Evolutionary conservation across 2,888 invertebrate genomes (phyloP).

Genomic region (Andrena fulva): DNA sequence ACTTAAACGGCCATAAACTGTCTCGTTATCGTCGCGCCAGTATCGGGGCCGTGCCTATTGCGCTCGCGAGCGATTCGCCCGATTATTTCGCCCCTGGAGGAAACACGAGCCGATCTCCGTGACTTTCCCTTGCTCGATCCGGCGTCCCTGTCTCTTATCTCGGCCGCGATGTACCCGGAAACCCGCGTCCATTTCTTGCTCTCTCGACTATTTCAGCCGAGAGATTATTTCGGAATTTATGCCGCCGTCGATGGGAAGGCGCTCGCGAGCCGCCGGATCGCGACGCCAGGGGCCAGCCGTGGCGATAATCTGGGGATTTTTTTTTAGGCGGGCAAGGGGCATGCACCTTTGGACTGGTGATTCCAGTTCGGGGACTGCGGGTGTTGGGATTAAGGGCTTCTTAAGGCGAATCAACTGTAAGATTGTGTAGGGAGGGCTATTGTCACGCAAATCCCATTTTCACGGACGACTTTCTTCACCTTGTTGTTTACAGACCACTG

Average conservation of each 20-base stretch:
- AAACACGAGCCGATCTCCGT: conserved; percentile 28
- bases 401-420: background rate
- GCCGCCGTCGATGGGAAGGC: background rate
- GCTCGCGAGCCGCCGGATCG: no score
- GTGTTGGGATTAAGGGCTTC: no score
- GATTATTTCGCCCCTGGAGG: conserved; percentile 37
- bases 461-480: background rate
- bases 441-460: background rate
- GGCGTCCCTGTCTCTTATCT: conserved; percentile 18
- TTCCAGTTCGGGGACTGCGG: no score
- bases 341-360: no score
- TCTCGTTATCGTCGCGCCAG: conserved; percentile 46
- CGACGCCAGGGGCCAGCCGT: no score
- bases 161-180: conserved; percentile 25
- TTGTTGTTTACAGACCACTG: background rate
- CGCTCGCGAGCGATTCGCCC: conserved; percentile 28
- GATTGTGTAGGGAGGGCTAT: background rate
- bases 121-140: conserved; percentile 38
- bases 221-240: background rate
- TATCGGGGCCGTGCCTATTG: conserved; percentile 27
- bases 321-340: no score
- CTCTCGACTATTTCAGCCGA: background rate
- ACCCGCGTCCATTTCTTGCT: conserved; percentile 5
- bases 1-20: conserved; percentile 46
- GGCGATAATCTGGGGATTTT: no score